phyloP scores from a whole-genome alignment of 2,113 vertebrate genomes.

The Madoqua kirkii region DNA sequence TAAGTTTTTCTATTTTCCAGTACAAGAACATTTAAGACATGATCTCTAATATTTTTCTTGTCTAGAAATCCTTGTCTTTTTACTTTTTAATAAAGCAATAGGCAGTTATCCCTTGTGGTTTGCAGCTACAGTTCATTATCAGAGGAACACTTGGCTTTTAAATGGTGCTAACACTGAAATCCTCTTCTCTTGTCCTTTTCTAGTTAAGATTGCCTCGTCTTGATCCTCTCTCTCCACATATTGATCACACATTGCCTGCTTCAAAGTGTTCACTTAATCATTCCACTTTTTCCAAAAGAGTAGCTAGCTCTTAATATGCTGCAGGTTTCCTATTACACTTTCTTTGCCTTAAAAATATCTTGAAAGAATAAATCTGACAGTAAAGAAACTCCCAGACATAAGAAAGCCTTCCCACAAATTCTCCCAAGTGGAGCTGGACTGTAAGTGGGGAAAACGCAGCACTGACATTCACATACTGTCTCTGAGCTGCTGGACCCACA shows the following conservation, averaged over 20 bases:
- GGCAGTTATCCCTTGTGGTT: background rate
- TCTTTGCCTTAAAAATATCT: background rate
- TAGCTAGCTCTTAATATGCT: conserved; percentile 4
- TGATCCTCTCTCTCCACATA: background rate
- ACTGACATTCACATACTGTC: background rate
- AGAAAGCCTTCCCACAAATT: background rate
- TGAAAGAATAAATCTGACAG: background rate
- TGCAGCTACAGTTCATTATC: conserved; percentile 10
- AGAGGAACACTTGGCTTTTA: conserved; percentile 28
- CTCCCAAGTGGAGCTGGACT: background rate
- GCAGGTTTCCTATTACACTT: background rate
- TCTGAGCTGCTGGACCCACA: background rate
- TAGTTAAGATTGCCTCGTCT: conserved; percentile 36
- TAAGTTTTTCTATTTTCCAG: background rate
- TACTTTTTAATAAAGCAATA: conserved; percentile 41
- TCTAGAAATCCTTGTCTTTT: background rate
- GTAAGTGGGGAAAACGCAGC: background rate
- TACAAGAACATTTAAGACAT: background rate
- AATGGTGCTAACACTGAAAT: conserved; percentile 23
- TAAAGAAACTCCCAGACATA: background rate
- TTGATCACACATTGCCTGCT: conserved; percentile 12
- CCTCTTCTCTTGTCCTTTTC: conserved; percentile 38
- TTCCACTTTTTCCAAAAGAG: conserved; percentile 12
- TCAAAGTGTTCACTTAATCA: conserved; percentile 40
- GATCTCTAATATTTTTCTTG: background rate